phyloP scores from a whole-genome alignment of 2,113 vertebrate species.

The Festucalex cinctus region DNA sequence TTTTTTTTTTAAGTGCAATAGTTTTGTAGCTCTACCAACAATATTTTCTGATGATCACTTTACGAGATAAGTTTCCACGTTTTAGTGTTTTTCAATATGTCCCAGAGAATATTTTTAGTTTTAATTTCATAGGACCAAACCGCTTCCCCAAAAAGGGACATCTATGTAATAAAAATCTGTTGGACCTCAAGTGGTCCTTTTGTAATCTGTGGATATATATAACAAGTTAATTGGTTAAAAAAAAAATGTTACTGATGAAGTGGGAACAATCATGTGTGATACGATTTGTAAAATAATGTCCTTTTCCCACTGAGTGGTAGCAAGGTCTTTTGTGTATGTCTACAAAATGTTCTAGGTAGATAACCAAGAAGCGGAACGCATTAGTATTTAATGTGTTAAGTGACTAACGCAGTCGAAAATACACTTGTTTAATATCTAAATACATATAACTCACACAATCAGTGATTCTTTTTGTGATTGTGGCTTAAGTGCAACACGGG shows the following conservation, averaged over 20 bases:
- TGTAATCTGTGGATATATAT: slow-evolving; percentile 4
- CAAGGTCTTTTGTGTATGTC: slow-evolving; percentile 8
- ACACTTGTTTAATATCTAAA: slow-evolving; percentile 12
- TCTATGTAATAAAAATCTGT: slow-evolving; percentile 15
- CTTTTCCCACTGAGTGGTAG: slow-evolving; percentile 44
- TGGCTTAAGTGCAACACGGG: slow-evolving; percentile 20
- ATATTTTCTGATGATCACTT: slow-evolving; percentile 49
- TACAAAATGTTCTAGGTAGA: slow-evolving; percentile 17
- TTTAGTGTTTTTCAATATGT: slow-evolving; percentile 20
- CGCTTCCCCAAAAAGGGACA: slow-evolving; percentile 15
- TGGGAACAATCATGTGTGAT: slow-evolving; percentile 25
- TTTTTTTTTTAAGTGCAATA: slow-evolving; percentile 6
- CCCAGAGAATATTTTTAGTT: slow-evolving; percentile 8
- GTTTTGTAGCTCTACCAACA: slow-evolving; percentile 59
- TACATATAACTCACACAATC: slow-evolving; percentile 13
- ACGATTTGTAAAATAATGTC: slow-evolving; percentile 12
- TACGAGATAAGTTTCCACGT: slow-evolving; percentile 36
- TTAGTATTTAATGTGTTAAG: slow-evolving; percentile 27
- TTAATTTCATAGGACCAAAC: slow-evolving; percentile 20
- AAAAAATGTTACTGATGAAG: slow-evolving; percentile 50
- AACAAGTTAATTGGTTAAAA: slow-evolving; percentile 1
- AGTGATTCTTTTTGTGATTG: slow-evolving; percentile 16
- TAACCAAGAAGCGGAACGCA: slow-evolving; percentile 12
- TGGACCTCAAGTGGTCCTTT: slow-evolving; percentile 3
- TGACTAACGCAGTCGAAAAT: slow-evolving; percentile 41